Conservation (phyloP, 2,113 vertebrate species). For the Mormyrus lacerda region DNA sequence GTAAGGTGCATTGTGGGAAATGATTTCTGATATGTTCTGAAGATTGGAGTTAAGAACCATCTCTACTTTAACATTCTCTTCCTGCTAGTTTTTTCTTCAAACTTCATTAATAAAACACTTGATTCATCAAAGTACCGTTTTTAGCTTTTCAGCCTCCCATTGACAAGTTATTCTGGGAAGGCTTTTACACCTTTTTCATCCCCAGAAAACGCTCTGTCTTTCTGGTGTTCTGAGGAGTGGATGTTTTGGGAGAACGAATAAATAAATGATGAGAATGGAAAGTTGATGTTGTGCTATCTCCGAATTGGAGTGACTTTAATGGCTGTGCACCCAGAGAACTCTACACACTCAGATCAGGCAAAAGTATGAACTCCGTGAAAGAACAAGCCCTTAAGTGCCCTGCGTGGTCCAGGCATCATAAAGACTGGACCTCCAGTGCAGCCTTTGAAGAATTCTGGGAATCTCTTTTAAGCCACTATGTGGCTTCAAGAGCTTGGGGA, state of each 20-base stretch:
- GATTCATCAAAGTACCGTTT: not conserved
- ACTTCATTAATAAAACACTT: conserved; percentile 1
- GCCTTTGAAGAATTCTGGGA: not conserved
- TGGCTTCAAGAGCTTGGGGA: not conserved
- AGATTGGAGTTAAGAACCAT: not conserved
- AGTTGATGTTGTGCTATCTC: not conserved
- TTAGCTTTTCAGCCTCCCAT: not conserved
- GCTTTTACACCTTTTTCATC: not conserved
- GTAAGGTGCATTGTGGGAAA: not conserved
- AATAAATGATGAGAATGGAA: not conserved
- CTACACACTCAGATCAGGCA: not conserved
- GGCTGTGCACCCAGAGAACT: not conserved
- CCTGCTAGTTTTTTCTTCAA: not conserved
- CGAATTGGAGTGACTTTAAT: not conserved
- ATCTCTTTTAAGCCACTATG: not conserved
- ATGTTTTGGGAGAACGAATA: not conserved
- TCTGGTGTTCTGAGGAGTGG: not conserved
- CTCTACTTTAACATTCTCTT: not conserved
- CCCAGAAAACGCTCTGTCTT: not conserved
- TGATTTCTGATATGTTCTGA: not conserved
- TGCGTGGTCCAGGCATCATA: not conserved
- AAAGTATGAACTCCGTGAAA: not conserved
- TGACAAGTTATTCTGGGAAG: too few species aligned
- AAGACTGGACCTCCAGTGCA: not conserved
- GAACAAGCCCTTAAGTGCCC: not conserved